A percentile compares a stretch with the other conserved stretches of the same genome.
These are phyloP conservation scores for Bettongia penicillata DNA, from an alignment of 2,113 vertebrate species.

Conservation along the genomic window DNA sequence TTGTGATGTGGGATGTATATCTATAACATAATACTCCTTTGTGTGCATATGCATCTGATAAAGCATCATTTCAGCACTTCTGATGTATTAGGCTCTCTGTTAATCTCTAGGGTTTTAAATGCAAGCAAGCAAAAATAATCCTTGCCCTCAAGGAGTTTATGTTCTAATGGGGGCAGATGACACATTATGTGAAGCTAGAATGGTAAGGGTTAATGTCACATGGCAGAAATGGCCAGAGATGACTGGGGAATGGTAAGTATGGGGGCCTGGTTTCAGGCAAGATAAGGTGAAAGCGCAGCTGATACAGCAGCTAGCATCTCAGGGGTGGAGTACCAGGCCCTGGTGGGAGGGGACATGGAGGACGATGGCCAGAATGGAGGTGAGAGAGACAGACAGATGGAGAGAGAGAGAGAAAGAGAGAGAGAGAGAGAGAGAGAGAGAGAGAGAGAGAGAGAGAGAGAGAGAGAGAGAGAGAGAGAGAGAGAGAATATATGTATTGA, in stretches of 20 bases:
- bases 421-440: too few species aligned
- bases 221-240: not conserved
- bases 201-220: not conserved
- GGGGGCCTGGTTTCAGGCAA: too few species aligned
- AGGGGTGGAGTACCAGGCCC: too few species aligned
- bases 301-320: too few species aligned
- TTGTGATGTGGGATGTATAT: not conserved
- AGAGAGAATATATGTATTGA: not conserved
- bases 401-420: too few species aligned
- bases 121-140: not conserved
- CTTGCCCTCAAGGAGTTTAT: not conserved
- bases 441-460: too few species aligned
- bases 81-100: not conserved
- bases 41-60: not conserved
- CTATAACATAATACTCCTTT: not conserved
- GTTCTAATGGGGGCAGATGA: not conserved
- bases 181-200: not conserved
- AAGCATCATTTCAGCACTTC: not conserved
- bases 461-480: too few species aligned
- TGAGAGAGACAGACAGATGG: too few species aligned
- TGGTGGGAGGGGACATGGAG: too few species aligned
- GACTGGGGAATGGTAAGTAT: not conserved
- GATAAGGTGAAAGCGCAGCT: too few species aligned
- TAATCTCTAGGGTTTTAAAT: not conserved
- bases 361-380: too few species aligned